Base-by-base conservation (phyloP, 2,888 invertebrate species). In the Heliothis peltigera region DNA sequence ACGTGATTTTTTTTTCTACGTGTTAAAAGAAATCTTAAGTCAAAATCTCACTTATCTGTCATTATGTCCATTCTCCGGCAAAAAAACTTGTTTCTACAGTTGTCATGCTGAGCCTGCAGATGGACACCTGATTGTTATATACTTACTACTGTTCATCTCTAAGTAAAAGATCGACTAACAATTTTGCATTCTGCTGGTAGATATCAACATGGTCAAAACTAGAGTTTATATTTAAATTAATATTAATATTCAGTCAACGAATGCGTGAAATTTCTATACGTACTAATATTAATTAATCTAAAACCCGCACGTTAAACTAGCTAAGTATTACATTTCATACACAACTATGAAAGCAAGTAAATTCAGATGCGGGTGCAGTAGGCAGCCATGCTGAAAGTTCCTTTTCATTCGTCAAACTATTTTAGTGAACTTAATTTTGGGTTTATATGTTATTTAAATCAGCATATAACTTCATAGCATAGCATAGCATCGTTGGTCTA, bases 291-390 rank as follows among this genome's bases (percentile, higher is more conserved):
- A 35, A 28, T 28, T 28, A 35, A 44, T 12, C 10, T 19, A 44
- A 44, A 59, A 51, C 19, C 19, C 43, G 32, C 44, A 22, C 21
- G 19, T 52, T 59, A 48, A 21, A 57, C 57, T 32, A 59, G 59
- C 35, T 59, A 59, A 59, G 52, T 59, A 59, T 46, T 44, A 52
- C 52, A 44, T 46, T 46, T 21, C 15, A 5, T 21, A 21, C 21
- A 19, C 15, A 15, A 46, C 15, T 46, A 46, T 17, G 59, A 51
- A 51, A 21, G 58, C 51, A 8, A 17, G 1, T 32, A 21, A 12
- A 42, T 49, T 43, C 49, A 19, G 15, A 43, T 49, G 44, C 51
- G 51, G 44, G 51, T 51, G 43, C 32, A n/a, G 19, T 44, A 55
- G 19, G 28, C 28, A 32, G 5, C 15, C 28, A 21, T 19, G 46